Evolutionary conservation across 2,113 vertebrate genomes (phyloP).

Genomic region (Caracal caracal): DNA sequence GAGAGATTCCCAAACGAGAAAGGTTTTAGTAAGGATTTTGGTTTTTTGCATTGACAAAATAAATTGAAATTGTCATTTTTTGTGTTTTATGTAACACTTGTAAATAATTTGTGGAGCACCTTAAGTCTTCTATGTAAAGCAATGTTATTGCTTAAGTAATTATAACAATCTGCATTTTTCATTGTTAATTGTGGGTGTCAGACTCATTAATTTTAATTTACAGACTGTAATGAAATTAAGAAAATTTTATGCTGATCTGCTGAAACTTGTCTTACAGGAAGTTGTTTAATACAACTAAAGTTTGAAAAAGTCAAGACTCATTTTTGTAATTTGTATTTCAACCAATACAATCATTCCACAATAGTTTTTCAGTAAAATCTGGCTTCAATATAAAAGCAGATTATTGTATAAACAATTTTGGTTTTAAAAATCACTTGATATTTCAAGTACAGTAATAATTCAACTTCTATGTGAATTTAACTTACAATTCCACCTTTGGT

Average conservation of each 20-base stretch:
- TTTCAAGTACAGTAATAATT: constrained; percentile 23
- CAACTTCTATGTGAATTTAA: constrained; percentile 23
- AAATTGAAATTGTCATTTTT: constrained; percentile 99
- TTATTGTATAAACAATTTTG: neutral
- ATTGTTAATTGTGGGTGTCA: constrained; percentile 99
- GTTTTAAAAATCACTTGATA: constrained; percentile 32
- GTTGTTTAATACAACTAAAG: constrained; percentile 88
- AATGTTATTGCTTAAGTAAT: constrained; percentile 99
- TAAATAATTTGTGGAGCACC: constrained; percentile 97
- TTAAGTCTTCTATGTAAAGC: constrained; percentile 97
- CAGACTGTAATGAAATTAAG: constrained; percentile 99
- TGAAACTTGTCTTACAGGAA: constrained; percentile 94
- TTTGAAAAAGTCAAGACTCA: constrained; percentile 85
- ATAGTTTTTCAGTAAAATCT: constrained; percentile 68
- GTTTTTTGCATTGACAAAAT: constrained; percentile 99
- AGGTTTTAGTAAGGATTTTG: constrained; percentile 96
- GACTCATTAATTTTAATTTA: constrained; percentile 99
- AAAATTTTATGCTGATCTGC: constrained; percentile 99
- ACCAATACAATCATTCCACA: constrained; percentile 65
- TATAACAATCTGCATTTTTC: constrained; percentile 99
- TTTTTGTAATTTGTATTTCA: constrained; percentile 75
- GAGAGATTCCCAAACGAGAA: constrained; percentile 99
- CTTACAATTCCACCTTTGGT: neutral
- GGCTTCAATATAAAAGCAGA: constrained; percentile 32
- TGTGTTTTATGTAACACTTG: constrained; percentile 97